phyloP scores from a whole-genome alignment of 2,888 invertebrate species.

The Leptopilina myrica region DNA sequence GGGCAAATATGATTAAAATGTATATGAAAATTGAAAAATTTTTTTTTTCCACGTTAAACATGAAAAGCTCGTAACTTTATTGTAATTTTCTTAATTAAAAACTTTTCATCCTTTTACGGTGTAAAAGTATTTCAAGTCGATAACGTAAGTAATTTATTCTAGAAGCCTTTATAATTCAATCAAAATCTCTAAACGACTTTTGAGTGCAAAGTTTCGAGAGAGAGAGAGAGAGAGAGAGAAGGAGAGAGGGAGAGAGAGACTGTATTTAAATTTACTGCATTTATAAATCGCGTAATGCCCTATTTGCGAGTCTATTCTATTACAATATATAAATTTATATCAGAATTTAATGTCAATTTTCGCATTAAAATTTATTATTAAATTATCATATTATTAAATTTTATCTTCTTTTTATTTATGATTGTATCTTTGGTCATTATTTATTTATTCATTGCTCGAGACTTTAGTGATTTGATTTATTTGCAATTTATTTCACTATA shows the following conservation, averaged over 20 bases:
- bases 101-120: conserved; percentile 8
- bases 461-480: no score
- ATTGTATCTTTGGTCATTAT: no score
- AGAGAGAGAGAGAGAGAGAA: no score
- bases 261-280: conserved; percentile 17
- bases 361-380: no score
- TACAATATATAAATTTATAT: no score
- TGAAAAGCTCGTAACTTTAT: neutral
- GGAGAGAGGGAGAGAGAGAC: neutral
- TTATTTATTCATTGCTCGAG: no score
- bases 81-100: conserved; percentile 11
- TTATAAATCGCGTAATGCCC: neutral
- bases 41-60: neutral
- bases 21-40: conserved; percentile 3
- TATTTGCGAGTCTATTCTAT: no score
- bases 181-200: conserved; percentile 20
- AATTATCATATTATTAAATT: no score
- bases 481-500: no score
- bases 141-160: conserved; percentile 14
- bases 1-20: neutral
- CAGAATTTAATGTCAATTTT: no score
- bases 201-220: conserved; percentile 6
- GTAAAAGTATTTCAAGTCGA: conserved; percentile 15
- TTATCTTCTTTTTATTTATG: no score
- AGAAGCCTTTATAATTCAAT: conserved; percentile 14